These are phyloP conservation scores for Tachina lurida DNA, from an alignment of 2,888 invertebrate species.

Conservation along the genomic window DNA sequence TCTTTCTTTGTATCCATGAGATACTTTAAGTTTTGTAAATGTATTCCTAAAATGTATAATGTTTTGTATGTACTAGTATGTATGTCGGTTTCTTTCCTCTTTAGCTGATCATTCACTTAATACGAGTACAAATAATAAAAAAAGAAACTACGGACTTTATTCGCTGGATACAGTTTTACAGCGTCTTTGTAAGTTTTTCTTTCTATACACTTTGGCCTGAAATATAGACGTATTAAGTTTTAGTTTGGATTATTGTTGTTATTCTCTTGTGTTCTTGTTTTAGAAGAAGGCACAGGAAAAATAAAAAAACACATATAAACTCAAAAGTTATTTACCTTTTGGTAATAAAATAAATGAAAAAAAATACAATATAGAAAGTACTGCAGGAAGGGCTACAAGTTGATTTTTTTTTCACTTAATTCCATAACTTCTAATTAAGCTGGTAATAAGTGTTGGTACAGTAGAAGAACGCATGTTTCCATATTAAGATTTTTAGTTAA, in stretches of 20 bases:
- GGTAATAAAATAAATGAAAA: not conserved
- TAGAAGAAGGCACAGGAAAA: not conserved
- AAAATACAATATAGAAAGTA: not conserved
- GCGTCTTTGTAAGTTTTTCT: conserved; percentile 13
- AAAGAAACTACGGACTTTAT: conserved; percentile 20
- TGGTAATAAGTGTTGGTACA: too few species aligned
- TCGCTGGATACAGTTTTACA: not conserved
- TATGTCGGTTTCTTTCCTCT: not conserved
- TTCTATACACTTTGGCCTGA: conserved; percentile 25
- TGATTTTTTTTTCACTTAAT: too few species aligned
- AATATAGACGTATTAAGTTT: conserved; percentile 12
- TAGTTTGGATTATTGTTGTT: conserved; percentile 10
- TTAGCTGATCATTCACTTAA: conserved; percentile 32
- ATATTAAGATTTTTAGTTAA: too few species aligned
- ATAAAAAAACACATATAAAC: conserved; percentile 22
- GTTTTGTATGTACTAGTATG: too few species aligned
- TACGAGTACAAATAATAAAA: not conserved
- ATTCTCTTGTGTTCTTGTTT: not conserved
- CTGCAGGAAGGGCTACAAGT: too few species aligned
- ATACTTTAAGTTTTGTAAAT: not conserved
- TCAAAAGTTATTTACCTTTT: conserved; percentile 45
- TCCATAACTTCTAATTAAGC: too few species aligned
- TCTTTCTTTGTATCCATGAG: conserved; percentile 9
- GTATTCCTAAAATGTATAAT: not conserved
- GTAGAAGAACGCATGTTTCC: too few species aligned